phyloP scores from a whole-genome alignment of 2,888 invertebrate species.

The Rhagonycha lutea region DNA sequence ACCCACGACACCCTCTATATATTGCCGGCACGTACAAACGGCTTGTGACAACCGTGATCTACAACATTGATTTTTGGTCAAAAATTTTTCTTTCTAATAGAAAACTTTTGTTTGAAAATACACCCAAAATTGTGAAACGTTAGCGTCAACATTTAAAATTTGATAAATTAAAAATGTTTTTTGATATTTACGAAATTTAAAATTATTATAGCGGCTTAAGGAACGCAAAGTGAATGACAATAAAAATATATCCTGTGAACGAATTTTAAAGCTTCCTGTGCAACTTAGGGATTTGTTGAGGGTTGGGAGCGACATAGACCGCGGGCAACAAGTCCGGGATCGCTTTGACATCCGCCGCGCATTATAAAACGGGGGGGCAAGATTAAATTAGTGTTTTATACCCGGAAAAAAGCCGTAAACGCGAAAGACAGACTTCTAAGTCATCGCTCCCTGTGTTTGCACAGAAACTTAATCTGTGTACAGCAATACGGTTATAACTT shows the following conservation, averaged over 20 bases:
- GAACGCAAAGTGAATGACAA: slow-evolving; percentile 44
- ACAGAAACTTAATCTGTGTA: slow-evolving; percentile 35
- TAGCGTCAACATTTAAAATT: neutral
- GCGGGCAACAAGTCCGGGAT: slow-evolving; percentile 50
- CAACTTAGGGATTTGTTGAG: slow-evolving; percentile 45
- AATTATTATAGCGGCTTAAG: slow-evolving; percentile 9
- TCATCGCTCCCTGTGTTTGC: slow-evolving; percentile 36
- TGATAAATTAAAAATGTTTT: neutral
- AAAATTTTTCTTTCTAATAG: slow-evolving; percentile 1
- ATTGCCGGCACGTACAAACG: slow-evolving; percentile 54
- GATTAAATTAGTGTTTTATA: slow-evolving; percentile 49
- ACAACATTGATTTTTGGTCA: slow-evolving; percentile 51
- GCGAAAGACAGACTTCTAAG: slow-evolving; percentile 38
- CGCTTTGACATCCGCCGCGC: slow-evolving; percentile 41
- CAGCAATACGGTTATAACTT: slow-evolving; percentile 27
- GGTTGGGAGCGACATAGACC: slow-evolving; percentile 44
- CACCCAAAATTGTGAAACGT: neutral
- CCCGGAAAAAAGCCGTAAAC: slow-evolving; percentile 41
- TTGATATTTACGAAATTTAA: neutral
- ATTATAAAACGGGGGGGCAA: slow-evolving; percentile 39
- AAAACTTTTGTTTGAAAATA: neutral
- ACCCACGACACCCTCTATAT: slow-evolving; percentile 47
- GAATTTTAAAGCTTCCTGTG: slow-evolving; percentile 48
- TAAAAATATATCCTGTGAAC: slow-evolving; percentile 45
- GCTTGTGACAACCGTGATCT: slow-evolving; percentile 56